A percentile compares a stretch with the other conserved stretches of the same genome.
These are phyloP conservation scores for Nibea coibor DNA, from an alignment of 2,113 vertebrate genomes.

Conservation along the genomic window DNA sequence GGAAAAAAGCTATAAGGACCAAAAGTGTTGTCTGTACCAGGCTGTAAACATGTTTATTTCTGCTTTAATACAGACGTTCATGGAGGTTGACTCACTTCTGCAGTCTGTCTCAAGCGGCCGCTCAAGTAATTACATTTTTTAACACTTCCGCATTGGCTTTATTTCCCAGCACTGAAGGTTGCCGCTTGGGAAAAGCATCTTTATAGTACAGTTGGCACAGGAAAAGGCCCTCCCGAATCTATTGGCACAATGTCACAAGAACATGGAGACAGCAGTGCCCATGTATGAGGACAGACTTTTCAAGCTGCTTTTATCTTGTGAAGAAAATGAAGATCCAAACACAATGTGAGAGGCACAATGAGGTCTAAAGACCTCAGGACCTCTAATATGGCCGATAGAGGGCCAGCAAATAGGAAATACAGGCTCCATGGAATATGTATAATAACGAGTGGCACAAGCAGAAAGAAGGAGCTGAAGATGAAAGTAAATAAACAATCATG, in stretches of 20 bases:
- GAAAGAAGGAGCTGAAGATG: conserved; percentile 3
- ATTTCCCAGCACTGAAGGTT: too few relatives aligned
- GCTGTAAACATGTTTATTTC: too few relatives aligned
- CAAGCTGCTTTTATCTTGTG: neutral
- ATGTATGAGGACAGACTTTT: neutral
- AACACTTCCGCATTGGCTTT: too few relatives aligned
- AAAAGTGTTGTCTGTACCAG: too few relatives aligned
- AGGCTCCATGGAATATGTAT: neutral
- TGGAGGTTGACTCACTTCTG: too few relatives aligned
- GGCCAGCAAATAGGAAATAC: neutral
- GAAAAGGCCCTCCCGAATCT: conserved; percentile 5
- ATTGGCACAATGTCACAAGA: neutral
- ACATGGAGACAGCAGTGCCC: neutral
- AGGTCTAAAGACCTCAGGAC: neutral
- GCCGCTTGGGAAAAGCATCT: too few relatives aligned
- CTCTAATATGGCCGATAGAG: neutral
- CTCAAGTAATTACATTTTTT: too few relatives aligned
- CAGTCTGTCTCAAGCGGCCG: too few relatives aligned
- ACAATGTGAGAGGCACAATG: neutral
- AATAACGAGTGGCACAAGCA: neutral
- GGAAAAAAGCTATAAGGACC: too few relatives aligned
- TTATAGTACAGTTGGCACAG: neutral
- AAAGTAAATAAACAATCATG: conserved; percentile 50
- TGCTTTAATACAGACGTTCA: too few relatives aligned
- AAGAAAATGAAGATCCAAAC: neutral